These are phyloP conservation scores for Varecia variegata DNA, from an alignment of 2,797 vertebrate species.

Conservation along the genomic window DNA sequence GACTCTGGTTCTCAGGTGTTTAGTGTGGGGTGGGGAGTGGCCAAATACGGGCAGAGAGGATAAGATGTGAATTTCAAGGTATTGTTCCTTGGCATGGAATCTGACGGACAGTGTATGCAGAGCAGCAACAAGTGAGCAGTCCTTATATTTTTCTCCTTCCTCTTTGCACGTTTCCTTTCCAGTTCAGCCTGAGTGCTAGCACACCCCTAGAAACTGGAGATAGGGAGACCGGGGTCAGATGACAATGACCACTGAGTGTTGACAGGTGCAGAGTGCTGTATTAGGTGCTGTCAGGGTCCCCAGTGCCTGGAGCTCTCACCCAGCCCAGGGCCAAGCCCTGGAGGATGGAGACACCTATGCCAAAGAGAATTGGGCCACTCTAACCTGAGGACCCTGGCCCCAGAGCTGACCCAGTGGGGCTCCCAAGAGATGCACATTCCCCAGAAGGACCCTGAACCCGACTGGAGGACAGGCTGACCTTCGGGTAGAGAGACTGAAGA, in stretches of 20 bases:
- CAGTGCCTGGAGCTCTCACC: neutral
- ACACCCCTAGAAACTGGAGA: neutral
- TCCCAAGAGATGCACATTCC: neutral
- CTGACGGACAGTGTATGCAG: neutral
- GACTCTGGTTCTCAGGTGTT: too few species aligned
- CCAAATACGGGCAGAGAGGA: neutral
- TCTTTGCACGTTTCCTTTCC: neutral
- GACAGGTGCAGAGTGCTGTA: accelerated
- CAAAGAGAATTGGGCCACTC: neutral
- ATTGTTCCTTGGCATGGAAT: accelerated
- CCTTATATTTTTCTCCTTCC: neutral
- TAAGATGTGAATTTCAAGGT: too few species aligned
- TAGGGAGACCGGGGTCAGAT: neutral
- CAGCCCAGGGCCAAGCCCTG: neutral
- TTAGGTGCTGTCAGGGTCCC: neutral
- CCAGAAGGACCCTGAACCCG: neutral
- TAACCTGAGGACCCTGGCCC: neutral
- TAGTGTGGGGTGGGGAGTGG: too few species aligned
- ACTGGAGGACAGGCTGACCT: neutral
- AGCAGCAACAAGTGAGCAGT: neutral
- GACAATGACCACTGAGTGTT: neutral
- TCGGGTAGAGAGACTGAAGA: neutral
- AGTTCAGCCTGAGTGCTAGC: neutral
- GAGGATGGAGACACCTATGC: neutral
- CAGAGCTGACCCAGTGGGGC: neutral